phyloP scores from a whole-genome alignment of 2,113 vertebrate species.

The Odobenus rosmarus region DNA sequence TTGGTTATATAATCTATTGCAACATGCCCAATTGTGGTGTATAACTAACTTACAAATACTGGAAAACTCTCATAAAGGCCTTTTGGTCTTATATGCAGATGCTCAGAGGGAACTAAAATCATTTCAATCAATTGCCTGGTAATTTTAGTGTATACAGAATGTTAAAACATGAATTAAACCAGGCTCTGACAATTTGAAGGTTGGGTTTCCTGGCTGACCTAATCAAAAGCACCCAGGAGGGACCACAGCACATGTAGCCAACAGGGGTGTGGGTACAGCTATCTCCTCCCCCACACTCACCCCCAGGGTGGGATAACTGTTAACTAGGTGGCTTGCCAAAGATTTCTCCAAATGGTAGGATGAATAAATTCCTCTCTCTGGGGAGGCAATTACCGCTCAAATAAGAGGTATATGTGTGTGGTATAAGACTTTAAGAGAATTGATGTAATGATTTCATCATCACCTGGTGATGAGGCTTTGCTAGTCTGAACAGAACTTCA shows the following conservation, averaged over 20 bases:
- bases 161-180: neutral
- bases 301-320: neutral
- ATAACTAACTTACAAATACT: neutral
- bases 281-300: neutral
- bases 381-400: conserved; percentile 83
- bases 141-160: conserved; percentile 2
- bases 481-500: conserved; percentile 34
- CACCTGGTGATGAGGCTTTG: conserved; percentile 54
- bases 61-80: neutral
- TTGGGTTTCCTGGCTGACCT: neutral
- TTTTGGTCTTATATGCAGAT: conserved; percentile 27
- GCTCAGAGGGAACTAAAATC: neutral
- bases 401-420: conserved; percentile 64
- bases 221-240: neutral
- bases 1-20: conserved; percentile 32
- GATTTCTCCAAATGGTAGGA: conserved; percentile 28
- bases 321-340: conserved; percentile 16
- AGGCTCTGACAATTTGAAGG: conserved; percentile 10
- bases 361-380: conserved; percentile 70
- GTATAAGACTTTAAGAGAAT: conserved; percentile 58
- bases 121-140: neutral
- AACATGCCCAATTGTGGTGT: neutral
- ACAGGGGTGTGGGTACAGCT: neutral
- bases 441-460: conserved; percentile 85
- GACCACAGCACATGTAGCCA: neutral